Evolutionary conservation across 2,888 invertebrate species (phyloP).

Genomic region (Cheilosia soror): DNA sequence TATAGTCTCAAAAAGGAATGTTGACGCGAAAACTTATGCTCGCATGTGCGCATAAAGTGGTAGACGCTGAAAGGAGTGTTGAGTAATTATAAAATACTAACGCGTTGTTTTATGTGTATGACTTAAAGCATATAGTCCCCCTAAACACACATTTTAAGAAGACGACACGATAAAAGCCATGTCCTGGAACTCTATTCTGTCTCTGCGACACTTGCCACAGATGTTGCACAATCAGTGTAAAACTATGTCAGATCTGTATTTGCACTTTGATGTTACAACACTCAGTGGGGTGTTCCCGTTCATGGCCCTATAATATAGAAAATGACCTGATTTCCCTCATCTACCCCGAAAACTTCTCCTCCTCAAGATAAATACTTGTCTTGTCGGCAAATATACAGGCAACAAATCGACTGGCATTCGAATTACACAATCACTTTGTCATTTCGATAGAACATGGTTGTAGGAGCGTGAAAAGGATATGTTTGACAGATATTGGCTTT

Average conservation of each 20-base stretch:
- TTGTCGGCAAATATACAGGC: constrained; percentile 14
- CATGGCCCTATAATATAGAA: neutral
- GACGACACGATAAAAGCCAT: neutral
- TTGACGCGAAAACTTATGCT: too few relatives aligned
- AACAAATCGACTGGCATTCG: constrained; percentile 29
- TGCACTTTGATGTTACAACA: constrained; percentile 27
- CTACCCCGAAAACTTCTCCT: neutral
- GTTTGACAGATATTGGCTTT: constrained; percentile 24
- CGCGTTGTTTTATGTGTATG: too few relatives aligned
- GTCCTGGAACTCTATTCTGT: constrained; percentile 4
- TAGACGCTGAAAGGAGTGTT: too few relatives aligned
- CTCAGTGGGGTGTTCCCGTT: neutral
- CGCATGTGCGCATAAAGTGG: too few relatives aligned
- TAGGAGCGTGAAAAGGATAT: constrained; percentile 16
- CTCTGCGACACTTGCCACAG: constrained; percentile 20
- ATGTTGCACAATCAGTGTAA: constrained; percentile 38
- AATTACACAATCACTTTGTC: constrained; percentile 17
- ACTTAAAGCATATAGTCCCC: too few relatives aligned
- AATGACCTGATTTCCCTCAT: neutral
- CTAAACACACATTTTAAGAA: too few relatives aligned
- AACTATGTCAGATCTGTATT: constrained; percentile 20
- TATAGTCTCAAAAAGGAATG: too few relatives aligned
- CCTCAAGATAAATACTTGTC: constrained; percentile 6
- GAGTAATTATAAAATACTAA: too few relatives aligned
- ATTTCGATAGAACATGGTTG: neutral